Evolutionary conservation across 2,888 invertebrate species (phyloP).

Genomic region (Clitarchus hookeri): DNA sequence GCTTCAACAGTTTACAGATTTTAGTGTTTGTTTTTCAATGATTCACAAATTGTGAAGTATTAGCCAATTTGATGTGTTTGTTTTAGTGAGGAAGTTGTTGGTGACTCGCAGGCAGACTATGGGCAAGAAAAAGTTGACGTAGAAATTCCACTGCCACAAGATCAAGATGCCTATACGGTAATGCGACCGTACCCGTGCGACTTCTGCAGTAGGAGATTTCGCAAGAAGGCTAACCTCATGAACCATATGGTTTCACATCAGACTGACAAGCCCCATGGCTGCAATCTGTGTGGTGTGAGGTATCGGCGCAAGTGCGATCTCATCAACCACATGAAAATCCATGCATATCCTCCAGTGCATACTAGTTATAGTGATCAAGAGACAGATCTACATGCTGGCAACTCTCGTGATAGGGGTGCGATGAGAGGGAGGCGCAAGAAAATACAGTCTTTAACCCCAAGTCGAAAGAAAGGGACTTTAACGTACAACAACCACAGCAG

Average conservation of each 20-base stretch:
- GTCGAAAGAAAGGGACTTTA: conserved; percentile 53
- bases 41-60: no score
- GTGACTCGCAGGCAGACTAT: conserved; percentile 25
- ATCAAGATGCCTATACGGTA: conserved; percentile 71
- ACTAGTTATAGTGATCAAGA: conserved; percentile 57
- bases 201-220: conserved; percentile 81
- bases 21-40: no score
- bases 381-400: conserved; percentile 57
- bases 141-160: conserved; percentile 79
- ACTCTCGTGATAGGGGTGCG: conserved; percentile 47
- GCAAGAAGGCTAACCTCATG: conserved; percentile 81
- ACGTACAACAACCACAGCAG: conserved; percentile 46
- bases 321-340: conserved; percentile 81
- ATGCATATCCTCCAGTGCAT: conserved; percentile 74
- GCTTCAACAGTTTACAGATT: no score
- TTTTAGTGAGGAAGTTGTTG: conserved; percentile 34
- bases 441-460: conserved; percentile 50
- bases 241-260: conserved; percentile 88
- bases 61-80: neutral
- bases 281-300: conserved; percentile 80
- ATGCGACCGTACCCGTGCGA: conserved; percentile 84
- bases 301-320: conserved; percentile 80
- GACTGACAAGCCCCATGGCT: conserved; percentile 79
- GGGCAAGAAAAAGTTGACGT: conserved; percentile 59
- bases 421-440: conserved; percentile 53